Evolutionary conservation across 2,113 vertebrate genomes (phyloP).

Genomic region (Nothocercus nigrocapillus): DNA sequence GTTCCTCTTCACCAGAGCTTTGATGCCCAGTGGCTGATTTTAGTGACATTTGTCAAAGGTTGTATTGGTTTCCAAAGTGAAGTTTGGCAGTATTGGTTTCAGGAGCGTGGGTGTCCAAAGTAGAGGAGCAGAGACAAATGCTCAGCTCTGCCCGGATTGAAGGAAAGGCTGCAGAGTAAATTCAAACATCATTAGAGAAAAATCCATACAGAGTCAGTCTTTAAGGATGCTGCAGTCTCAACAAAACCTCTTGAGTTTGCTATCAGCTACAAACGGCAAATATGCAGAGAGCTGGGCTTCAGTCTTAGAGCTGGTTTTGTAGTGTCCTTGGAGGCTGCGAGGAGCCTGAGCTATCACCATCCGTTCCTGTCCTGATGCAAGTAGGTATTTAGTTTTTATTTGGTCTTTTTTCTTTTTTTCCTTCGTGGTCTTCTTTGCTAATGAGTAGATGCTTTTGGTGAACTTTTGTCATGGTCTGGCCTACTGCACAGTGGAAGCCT

Average conservation of each 20-base stretch:
- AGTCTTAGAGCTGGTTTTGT: background rate
- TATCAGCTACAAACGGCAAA: background rate
- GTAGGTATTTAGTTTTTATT: background rate
- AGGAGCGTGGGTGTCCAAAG: background rate
- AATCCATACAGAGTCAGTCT: background rate
- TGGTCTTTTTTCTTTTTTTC: background rate
- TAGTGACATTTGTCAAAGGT: background rate
- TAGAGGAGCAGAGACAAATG: background rate
- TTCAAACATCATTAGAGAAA: background rate
- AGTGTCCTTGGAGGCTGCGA: background rate
- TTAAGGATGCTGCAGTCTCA: background rate
- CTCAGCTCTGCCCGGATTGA: background rate
- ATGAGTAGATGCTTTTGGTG: background rate
- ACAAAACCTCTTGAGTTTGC: background rate
- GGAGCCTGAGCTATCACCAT: rapidly evolving
- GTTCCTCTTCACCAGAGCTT: background rate
- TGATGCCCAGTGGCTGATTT: background rate
- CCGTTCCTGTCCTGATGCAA: background rate
- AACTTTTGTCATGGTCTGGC: background rate
- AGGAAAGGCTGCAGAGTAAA: background rate
- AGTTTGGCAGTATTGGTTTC: background rate
- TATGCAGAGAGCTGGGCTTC: background rate
- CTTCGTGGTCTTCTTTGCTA: background rate
- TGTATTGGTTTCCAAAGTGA: background rate
- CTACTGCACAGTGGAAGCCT: background rate